Evolutionary conservation across 2,113 vertebrate species (phyloP), one percentile per base, ranked within the genome.

Genomic region (Chascanopsetta lugubris): DNA sequence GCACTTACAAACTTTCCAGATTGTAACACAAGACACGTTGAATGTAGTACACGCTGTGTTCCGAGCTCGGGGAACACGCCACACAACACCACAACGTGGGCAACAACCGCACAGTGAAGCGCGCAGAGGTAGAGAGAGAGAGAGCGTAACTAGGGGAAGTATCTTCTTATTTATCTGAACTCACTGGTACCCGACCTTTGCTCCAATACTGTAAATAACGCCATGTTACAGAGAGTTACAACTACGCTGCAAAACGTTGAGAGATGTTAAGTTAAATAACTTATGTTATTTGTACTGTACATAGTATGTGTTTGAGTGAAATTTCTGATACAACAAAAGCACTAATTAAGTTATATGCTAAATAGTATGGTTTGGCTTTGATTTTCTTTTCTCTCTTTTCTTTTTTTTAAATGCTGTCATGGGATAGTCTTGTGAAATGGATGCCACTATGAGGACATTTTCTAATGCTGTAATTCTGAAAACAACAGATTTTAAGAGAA

Each of bases 1-100:
- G 87, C 90, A 92, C 90, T 91, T 92, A 86, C 90, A 90, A 91
- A 90, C 87, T 84, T 75, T 90, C 87, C 91, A 90, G 94, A 95
- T 94, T 96, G 95, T 96, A 94, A 93, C 91, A 94, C 93, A 93
- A 93, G 95, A 96, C 94, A 93, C 88, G 90, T 90, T 97, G 96
- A 99, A 99, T 99, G 96, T 98, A 96, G 94, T 94, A 88, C 80
- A 91, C 84, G 85, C 70, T 75, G 85, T 87, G 85, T 88, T 79
- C 87, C 75, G 77, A 88, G 85, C 80, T 47, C 63, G 88, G 87
- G 72, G 83, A 65, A 43, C 50, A 43, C 47, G 61, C 67, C 54
- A 63, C 38, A 42, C 54, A 69, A 77, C 66, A 67, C 54, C 40
- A 67, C 51, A 22, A 46, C 38, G 20, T 20, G 38, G 3, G n/a